Evolutionary conservation across 2,888 invertebrate genomes (phyloP), one percentile per base, ranked within the genome.

Genomic region (Entomobrya multifasciata): DNA sequence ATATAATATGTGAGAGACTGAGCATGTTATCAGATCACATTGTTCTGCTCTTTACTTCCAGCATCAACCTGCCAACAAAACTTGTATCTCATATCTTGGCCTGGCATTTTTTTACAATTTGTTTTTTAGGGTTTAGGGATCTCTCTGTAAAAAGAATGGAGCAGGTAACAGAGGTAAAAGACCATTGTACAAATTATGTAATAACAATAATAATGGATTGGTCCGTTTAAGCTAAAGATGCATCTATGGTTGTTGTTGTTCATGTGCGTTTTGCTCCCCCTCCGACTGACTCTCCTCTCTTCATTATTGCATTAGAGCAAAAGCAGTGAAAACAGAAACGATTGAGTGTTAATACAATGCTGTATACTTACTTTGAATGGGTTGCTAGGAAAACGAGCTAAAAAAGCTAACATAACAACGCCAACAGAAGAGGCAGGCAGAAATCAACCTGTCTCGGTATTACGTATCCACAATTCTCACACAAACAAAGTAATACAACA

Each of bases 301-400:
- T 3, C 25, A 25, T 55, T 20, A 20, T 6, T 20, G 17, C 20
- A 20, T 49, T 49, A 49, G 10, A 5, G 8, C 60, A 27, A n/a
- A n/a, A n/a, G n/a, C n/a, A n/a, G n/a, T n/a, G n/a, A 27, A 13
- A 17, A 15, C 27, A 60, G 15, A 27, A 27, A 6, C 5, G 15
- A 67, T 8, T 15, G 36, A 41, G 41, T 10, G 5, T 27, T 27
- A 25, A 1, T 10, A 17, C 11, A 41, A 17, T 17, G 52, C 17
- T 41, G 44, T 11, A 2, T 17, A 2, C 1, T n/a, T 67, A n/a
- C 17, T 17, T n/a, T 17, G 2, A 17, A 44, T 67, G 20, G 47
- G 70, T 70, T 70, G 70, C 70, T 25, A 47, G 44, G 70, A 47
- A 70, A 70, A 70, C 70, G 47, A 65, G 44, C 70, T 70, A 20